Evolutionary conservation across 2,888 invertebrate genomes (phyloP).

Genomic region (Drosophila macrospina): DNA sequence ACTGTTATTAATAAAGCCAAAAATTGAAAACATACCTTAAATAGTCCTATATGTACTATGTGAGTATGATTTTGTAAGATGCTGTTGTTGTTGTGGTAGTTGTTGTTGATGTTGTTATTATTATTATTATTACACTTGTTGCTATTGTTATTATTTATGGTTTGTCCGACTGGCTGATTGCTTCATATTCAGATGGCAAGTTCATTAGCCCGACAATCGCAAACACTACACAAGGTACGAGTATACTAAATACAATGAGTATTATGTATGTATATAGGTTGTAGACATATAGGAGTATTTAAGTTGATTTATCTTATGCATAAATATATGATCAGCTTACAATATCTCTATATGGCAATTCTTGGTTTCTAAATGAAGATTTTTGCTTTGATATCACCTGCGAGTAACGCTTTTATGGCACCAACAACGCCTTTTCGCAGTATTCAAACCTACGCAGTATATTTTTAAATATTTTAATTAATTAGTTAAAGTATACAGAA

Average conservation of each 20-base stretch:
- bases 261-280: constrained; percentile 13
- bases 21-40: constrained; percentile 52
- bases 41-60: constrained; percentile 28
- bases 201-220: constrained; percentile 57
- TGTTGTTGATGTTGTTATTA: constrained; percentile 10
- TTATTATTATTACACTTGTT: constrained; percentile 17
- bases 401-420: constrained; percentile 55
- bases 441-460: constrained; percentile 50
- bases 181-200: constrained; percentile 52
- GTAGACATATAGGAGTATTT: constrained; percentile 20
- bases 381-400: constrained; percentile 53
- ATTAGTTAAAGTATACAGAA: constrained; percentile 46
- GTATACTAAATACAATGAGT: constrained; percentile 7
- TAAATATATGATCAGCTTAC: constrained; percentile 17
- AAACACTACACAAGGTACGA: constrained; percentile 13
- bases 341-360: constrained; percentile 51
- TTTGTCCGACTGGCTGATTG: constrained; percentile 41
- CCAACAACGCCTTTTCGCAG: constrained; percentile 65
- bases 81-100: constrained; percentile 4
- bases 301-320: constrained; percentile 48
- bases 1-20: constrained; percentile 54
- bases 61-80: constrained; percentile 32
- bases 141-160: constrained; percentile 28
- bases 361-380: constrained; percentile 55
- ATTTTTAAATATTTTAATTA: constrained; percentile 62